These are phyloP conservation scores for Channa striata DNA, from an alignment of 2,797 vertebrate genomes.

Conservation along the genomic window DNA sequence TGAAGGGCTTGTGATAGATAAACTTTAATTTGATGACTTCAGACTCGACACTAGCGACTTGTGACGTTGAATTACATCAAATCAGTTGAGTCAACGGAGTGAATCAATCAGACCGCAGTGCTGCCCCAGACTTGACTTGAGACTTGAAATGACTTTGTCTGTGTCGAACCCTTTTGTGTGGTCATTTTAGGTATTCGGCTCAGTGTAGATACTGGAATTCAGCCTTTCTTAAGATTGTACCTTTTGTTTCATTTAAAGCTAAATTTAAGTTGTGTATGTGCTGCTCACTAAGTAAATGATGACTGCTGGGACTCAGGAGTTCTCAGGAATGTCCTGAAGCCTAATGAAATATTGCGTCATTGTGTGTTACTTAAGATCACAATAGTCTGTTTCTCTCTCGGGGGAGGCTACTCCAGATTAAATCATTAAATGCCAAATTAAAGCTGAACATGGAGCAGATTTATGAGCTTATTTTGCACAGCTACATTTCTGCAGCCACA, in stretches of 20 bases:
- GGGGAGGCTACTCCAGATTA: conserved; percentile 1
- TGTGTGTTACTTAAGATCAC: background rate
- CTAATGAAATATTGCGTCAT: background rate
- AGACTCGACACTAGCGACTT: too few relatives aligned
- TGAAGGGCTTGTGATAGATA: too few relatives aligned
- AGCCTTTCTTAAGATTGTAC: background rate
- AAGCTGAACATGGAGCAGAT: conserved; percentile 12
- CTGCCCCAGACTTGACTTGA: too few relatives aligned
- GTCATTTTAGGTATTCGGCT: background rate
- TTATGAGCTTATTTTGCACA: background rate
- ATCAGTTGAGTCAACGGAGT: too few relatives aligned
- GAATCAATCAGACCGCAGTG: too few relatives aligned
- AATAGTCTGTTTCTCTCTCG: background rate
- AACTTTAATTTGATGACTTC: too few relatives aligned
- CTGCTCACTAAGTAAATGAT: background rate
- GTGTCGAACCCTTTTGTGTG: too few relatives aligned
- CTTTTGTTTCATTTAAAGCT: background rate
- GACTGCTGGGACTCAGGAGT: too few relatives aligned
- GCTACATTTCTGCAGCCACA: background rate
- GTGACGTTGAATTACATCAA: too few relatives aligned
- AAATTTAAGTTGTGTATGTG: background rate
- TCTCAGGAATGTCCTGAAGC: background rate
- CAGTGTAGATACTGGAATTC: background rate
- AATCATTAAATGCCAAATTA: conserved; percentile 11
- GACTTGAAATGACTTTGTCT: too few relatives aligned